Evolutionary conservation across 2,888 invertebrate genomes (phyloP), one percentile per base, ranked within the genome.

Genomic region (Spodoptera littoralis): DNA sequence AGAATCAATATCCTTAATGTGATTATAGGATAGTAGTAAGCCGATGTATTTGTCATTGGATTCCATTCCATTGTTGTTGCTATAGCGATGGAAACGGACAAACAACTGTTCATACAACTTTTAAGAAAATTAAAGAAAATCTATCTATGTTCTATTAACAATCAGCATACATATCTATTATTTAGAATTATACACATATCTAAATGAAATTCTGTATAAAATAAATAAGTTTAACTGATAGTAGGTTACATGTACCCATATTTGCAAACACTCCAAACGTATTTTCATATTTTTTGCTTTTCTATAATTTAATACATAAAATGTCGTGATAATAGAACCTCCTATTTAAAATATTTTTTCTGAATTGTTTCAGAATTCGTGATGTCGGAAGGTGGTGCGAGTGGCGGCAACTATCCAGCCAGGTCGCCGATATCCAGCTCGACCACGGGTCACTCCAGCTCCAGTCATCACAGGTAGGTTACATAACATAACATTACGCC

Each of bases 381-480:
- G 70, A 88, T 94, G 88, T 89, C 94, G 12, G 94, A 94, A 77
- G 91, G 92, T 0, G 92, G 90, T 49, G 68, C 74, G 0, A 85
- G 81, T 1, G 88, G 83, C 5, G 87, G 89, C 50, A 86, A 84
- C 44, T 94, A 91, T 63, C 92, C 93, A 0, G 94, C 93, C 11
- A 86, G 94, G 13, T 94, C 94, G 0, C 94, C 94, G 0, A 89
- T 94, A 86, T 94, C 94, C 74, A 92, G 92, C 74, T 92, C 94
- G 12, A 94, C 94, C 9, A 94, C 94, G 44, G 94, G 93, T 0
- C 94, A 94, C 73, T 94, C 94, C 41, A 93, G 92, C 85, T 94
- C 94, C 62, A 94, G 94, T 68, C 94, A 94, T 79, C 94, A 94
- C 93, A 94, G 94, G 94, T 93, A 49, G 30, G 30, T 3, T n/a